These are phyloP conservation scores for Cancer borealis DNA, from an alignment of 2,888 invertebrate genomes.

Conservation along the genomic window DNA sequence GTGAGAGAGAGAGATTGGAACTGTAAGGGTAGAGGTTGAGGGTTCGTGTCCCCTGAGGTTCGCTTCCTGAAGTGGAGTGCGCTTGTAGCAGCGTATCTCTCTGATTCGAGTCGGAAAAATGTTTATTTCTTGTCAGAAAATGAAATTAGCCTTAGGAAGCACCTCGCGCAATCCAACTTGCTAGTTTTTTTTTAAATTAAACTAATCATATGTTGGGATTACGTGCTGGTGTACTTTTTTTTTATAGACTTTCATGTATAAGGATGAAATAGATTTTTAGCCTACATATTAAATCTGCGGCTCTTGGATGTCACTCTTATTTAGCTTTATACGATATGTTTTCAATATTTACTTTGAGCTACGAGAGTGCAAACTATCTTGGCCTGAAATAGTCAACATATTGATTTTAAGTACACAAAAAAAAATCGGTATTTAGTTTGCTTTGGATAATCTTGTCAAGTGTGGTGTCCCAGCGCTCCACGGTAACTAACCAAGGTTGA, in stretches of 20 bases:
- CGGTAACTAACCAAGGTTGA: too few relatives aligned
- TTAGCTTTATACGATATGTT: too few relatives aligned
- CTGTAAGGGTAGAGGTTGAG: not conserved
- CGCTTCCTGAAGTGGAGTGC: not conserved
- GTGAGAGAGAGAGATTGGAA: not conserved
- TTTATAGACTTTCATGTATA: not conserved
- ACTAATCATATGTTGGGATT: not conserved
- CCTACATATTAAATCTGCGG: too few relatives aligned
- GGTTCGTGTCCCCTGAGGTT: not conserved
- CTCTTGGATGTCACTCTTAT: too few relatives aligned
- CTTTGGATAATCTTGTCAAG: too few relatives aligned
- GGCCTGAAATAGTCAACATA: too few relatives aligned
- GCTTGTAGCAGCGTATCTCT: not conserved
- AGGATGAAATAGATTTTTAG: too few relatives aligned
- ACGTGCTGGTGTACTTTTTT: not conserved
- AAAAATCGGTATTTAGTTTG: too few relatives aligned
- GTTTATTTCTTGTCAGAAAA: not conserved
- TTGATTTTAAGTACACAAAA: too few relatives aligned
- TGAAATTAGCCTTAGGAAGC: not conserved
- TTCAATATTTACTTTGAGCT: too few relatives aligned
- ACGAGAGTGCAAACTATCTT: too few relatives aligned
- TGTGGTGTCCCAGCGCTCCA: too few relatives aligned
- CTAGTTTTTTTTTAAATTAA: not conserved
- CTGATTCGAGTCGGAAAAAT: not conserved
- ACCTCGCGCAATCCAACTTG: not conserved